phyloP scores from a whole-genome alignment of 2,888 invertebrate genomes.

The Caenorhabditis plicata region DNA sequence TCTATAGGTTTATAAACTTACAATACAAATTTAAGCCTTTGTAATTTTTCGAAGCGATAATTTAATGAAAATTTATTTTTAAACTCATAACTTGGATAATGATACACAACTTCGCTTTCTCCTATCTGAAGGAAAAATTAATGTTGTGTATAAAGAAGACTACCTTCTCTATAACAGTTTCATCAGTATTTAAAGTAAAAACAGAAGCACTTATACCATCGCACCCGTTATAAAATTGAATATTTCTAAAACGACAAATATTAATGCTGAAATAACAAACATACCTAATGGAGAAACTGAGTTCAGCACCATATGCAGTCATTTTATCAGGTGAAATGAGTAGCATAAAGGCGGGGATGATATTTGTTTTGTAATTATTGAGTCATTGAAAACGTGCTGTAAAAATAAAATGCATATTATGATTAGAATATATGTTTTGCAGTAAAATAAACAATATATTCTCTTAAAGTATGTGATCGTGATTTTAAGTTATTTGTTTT shows the following conservation, averaged over 20 bases:
- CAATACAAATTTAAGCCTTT: conserved; percentile 20
- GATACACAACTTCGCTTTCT: conserved; percentile 38
- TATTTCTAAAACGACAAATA: conserved; percentile 11
- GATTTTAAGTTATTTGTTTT: too few relatives aligned
- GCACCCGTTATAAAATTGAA: conserved; percentile 7
- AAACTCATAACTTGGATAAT: conserved; percentile 20
- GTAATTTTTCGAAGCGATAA: conserved; percentile 28
- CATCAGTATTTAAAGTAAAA: conserved; percentile 8
- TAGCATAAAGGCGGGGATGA: conserved; percentile 30
- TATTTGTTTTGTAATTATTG: too few relatives aligned
- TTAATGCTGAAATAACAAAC: neutral
- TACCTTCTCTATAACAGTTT: conserved; percentile 8
- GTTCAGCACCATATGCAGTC: conserved; percentile 25
- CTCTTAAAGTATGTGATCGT: too few relatives aligned
- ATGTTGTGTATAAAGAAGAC: too few relatives aligned
- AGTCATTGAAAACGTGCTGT: too few relatives aligned
- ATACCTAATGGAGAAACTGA: conserved; percentile 18
- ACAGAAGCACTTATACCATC: conserved; percentile 13
- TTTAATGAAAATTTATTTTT: conserved; percentile 16
- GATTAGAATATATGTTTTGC: too few relatives aligned
- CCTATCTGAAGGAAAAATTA: too few relatives aligned
- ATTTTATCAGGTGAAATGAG: conserved; percentile 33
- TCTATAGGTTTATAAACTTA: conserved; percentile 8
- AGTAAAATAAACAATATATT: too few relatives aligned
- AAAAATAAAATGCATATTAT: too few relatives aligned